Percentiles rank a stretch among this genome's conserved stretches.
phyloP scores from a whole-genome alignment of 1,140 invertebrate genomes.

The Plodia interpunctella region DNA sequence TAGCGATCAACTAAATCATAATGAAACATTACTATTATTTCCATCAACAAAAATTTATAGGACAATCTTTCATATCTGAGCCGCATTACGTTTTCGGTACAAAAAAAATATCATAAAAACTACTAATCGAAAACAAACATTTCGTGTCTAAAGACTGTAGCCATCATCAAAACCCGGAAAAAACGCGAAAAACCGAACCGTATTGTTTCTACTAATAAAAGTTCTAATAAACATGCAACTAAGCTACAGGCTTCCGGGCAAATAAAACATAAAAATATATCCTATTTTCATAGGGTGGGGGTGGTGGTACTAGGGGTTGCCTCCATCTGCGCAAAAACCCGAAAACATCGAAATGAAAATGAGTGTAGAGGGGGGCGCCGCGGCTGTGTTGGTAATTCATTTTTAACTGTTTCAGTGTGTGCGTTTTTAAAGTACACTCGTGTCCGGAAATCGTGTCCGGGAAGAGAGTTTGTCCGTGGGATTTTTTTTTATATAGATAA shows the following conservation, averaged over 20 bases:
- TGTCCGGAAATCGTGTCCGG: constrained; percentile 28
- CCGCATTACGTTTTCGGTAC: not conserved
- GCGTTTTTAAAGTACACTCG: constrained; percentile 75
- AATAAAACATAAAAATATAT: constrained; percentile 78
- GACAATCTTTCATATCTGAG: not conserved
- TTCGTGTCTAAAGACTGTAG: constrained; percentile 51
- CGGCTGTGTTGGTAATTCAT: constrained; percentile 74
- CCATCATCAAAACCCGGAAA: constrained; percentile 41
- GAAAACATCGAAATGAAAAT: constrained; percentile 77
- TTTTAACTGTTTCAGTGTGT: constrained; percentile 76
- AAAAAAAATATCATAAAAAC: constrained; percentile 3
- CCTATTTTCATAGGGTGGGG: constrained; percentile 75
- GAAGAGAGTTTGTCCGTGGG: not conserved
- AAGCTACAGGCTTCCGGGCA: constrained; percentile 71
- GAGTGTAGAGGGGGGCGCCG: constrained; percentile 61
- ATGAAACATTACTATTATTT: not conserved
- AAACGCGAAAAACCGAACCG: constrained; percentile 39
- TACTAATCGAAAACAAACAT: constrained; percentile 55
- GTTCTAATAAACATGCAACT: constrained; percentile 76
- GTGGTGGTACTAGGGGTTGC: constrained; percentile 33
- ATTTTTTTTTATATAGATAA: constrained; percentile 1
- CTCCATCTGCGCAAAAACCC: constrained; percentile 73
- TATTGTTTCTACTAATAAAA: constrained; percentile 75
- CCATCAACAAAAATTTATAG: not conserved
- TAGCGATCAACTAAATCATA: not conserved